These are phyloP conservation scores for Drosophila kanapiae DNA, from an alignment of 1,140 invertebrate species.

Conservation along the genomic window DNA sequence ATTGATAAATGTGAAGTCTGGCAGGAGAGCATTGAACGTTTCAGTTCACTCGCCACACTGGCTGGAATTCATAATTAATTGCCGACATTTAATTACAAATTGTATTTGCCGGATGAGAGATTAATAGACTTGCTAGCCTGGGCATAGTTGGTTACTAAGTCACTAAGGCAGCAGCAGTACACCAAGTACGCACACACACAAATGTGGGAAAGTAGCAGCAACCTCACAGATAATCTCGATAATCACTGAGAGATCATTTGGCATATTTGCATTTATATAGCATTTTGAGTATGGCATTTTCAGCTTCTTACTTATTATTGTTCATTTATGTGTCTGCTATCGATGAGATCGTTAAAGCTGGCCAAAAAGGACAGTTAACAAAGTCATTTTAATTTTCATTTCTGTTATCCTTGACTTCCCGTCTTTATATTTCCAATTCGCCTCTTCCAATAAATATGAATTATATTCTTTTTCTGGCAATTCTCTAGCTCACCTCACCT, in stretches of 20 bases:
- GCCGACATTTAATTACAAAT: conserved; percentile 46
- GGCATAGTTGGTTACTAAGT: conserved; percentile 21
- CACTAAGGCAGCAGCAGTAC: conserved; percentile 12
- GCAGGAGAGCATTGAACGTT: conserved; percentile 1
- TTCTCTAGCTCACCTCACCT: conserved; percentile 47
- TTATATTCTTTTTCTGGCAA: background rate
- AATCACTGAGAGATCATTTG: conserved; percentile 2
- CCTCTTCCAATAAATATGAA: conserved; percentile 25
- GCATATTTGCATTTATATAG: background rate
- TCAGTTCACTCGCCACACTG: conserved; percentile 23
- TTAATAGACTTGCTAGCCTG: conserved; percentile 22
- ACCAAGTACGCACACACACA: background rate
- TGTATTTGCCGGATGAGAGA: conserved; percentile 31
- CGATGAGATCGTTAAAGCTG: background rate
- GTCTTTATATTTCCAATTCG: background rate
- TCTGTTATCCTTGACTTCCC: background rate
- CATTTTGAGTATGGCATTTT: background rate
- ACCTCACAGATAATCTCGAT: conserved; percentile 5
- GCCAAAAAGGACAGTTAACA: background rate
- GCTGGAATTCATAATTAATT: conserved; percentile 65
- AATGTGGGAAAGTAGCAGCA: conserved; percentile 15
- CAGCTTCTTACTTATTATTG: background rate
- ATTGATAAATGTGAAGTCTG: conserved; percentile 36
- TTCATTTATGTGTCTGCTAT: background rate
- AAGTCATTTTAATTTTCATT: conserved; percentile 6